Conservation (phyloP, 2,113 vertebrate species). For the Phalacrocorax pelagicus region DNA sequence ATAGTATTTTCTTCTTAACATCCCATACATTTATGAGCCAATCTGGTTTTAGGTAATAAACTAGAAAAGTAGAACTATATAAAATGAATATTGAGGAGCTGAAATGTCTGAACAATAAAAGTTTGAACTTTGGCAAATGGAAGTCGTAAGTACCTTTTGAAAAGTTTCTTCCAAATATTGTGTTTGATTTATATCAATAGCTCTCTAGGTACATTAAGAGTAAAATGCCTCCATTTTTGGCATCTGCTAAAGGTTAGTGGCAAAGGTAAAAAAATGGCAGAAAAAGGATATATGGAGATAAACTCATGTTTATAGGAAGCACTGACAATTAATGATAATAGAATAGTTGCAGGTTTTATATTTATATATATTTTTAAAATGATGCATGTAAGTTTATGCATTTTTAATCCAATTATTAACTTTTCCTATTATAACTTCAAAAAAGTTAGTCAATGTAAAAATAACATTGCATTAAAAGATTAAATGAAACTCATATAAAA, state of each 20-base stretch:
- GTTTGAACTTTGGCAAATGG: not conserved
- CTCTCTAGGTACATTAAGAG: not conserved
- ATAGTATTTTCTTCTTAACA: not conserved
- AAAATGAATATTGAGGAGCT: not conserved
- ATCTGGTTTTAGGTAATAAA: conserved; percentile 32
- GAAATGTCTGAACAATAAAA: conserved; percentile 4
- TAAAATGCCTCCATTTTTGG: not conserved
- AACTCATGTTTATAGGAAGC: not conserved
- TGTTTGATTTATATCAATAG: not conserved
- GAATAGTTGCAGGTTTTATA: not conserved
- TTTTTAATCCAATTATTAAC: not conserved
- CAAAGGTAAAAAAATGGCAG: not conserved
- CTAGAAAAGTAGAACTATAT: conserved; percentile 4
- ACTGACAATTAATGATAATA: not conserved
- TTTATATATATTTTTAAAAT: not conserved
- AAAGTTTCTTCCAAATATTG: not conserved
- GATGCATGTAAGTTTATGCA: not conserved
- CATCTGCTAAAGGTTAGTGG: not conserved
- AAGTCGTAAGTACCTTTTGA: conserved; percentile 4
- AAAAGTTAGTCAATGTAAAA: not conserved
- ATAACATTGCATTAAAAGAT: not conserved
- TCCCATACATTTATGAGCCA: not conserved
- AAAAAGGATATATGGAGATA: not conserved
- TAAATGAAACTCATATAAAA: not conserved
- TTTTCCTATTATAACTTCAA: not conserved